Conservation (phyloP, 2,888 invertebrate genomes). For the Patella ulyssiponensis region DNA sequence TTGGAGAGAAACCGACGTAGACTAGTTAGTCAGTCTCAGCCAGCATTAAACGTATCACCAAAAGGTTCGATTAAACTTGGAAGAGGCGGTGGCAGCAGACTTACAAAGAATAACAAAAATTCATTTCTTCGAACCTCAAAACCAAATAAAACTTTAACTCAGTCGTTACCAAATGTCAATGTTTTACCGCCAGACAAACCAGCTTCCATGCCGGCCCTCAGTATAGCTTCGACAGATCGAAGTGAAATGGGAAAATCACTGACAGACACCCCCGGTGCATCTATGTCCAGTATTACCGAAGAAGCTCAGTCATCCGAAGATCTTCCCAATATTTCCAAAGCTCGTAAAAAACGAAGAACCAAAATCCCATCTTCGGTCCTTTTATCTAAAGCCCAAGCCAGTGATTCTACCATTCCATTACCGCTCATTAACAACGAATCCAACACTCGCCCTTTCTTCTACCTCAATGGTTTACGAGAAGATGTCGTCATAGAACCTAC, state of each 20-base stretch:
- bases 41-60: conserved; percentile 1
- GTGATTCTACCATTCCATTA: conserved; percentile 61
- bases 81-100: not conserved
- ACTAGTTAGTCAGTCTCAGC: conserved; percentile 9
- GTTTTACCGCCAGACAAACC: conserved; percentile 1
- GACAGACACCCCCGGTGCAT: not conserved
- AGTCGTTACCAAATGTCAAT: conserved; percentile 25
- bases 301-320: conserved; percentile 15
- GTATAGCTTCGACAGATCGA: conserved; percentile 15
- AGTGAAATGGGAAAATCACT: conserved; percentile 1
- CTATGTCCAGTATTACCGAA: conserved; percentile 5
- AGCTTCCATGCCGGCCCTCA: conserved; percentile 14
- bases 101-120: conserved; percentile 7
- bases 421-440: conserved; percentile 61
- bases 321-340: conserved; percentile 11
- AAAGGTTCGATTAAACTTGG: conserved; percentile 13
- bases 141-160: conserved; percentile 15
- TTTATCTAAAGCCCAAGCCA: conserved; percentile 55
- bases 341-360: conserved; percentile 27
- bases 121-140: conserved; percentile 14
- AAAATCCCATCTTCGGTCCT: conserved; percentile 49
- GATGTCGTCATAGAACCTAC: conserved; percentile 58
- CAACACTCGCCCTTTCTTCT: conserved; percentile 64
- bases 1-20: conserved; percentile 35
- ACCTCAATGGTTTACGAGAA: conserved; percentile 58